Base-by-base conservation (phyloP, 2,113 vertebrate genomes). In the Mirza zaza region DNA sequence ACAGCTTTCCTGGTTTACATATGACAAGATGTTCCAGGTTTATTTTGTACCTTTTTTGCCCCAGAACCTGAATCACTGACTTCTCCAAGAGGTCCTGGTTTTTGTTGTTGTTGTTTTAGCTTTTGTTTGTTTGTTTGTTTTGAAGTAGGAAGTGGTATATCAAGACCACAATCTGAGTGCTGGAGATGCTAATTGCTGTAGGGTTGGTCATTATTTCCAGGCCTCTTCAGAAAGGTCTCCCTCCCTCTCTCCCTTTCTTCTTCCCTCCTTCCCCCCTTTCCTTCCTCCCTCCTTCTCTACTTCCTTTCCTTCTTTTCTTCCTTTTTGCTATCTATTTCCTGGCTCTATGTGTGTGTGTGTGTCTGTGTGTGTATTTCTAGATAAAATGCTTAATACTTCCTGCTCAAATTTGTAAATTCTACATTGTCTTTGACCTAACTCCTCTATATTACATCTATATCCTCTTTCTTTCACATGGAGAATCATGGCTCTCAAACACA, bases 11-110 rank as follows among this genome's bases (percentile, higher is more conserved):
- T 87, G 15, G 20, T 68, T 39, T 75, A 25, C 45, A 13, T 86
- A 15, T 67, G 36, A 79, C 2, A 59, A 68, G 8, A 25, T 68
- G 29, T 39, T 87, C 25, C 8, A n/a, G 17, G 5, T 81, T 90
- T 92, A 73, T 84, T 86, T 90, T 81, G 34, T 29, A 36, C 8
- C 23, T 59, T 96, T 96, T 76, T 7, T 81, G n/a, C 34, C 80
- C 67, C 27, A 77, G 45, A 45, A 12, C 15, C 21, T 61, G 67
- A 75, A 36, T 50, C 59, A 55, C n/a, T 10, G 23, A 23, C 84
- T 81, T 90, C 39, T 90, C 4, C 39, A 81, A 61, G 2, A 45
- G 29, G 4, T 3, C 34, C 61, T n/a, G 42, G 0, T 65, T 79
- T 91, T 81, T 67, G 6, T 73, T 71, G 27, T 65, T 85, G 25